Conservation (phyloP, 2,888 invertebrate species). For the Meliscaeva auricollis region DNA sequence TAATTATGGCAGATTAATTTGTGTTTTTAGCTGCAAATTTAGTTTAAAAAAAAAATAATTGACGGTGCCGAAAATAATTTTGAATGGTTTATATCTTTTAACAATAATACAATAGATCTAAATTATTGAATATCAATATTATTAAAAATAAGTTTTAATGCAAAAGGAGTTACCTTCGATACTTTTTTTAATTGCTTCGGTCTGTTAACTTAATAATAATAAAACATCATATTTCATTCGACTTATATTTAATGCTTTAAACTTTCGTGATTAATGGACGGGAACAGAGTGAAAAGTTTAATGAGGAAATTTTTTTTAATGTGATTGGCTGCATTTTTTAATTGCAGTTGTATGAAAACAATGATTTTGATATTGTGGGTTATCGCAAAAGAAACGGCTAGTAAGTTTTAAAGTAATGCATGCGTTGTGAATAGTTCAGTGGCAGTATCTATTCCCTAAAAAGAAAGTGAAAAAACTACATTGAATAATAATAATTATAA, state of each 20-base stretch:
- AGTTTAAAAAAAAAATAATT: slow-evolving; percentile 1
- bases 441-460: neutral
- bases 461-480: neutral
- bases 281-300: slow-evolving; percentile 33
- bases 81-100: neutral
- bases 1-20: neutral
- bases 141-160: too few species aligned
- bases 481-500: too few species aligned
- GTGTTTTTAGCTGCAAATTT: neutral
- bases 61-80: neutral
- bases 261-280: slow-evolving; percentile 28
- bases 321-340: slow-evolving; percentile 10
- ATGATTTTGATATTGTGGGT: neutral
- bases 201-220: slow-evolving; percentile 19
- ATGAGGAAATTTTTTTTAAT: neutral
- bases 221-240: slow-evolving; percentile 1
- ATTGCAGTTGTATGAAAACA: slow-evolving; percentile 8
- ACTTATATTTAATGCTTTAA: neutral
- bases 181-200: slow-evolving; percentile 25
- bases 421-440: neutral
- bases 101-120: neutral
- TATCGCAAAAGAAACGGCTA: neutral
- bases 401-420: neutral
- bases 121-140: neutral
- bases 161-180: neutral